These are phyloP conservation scores for Frieseomelitta varia DNA, from an alignment of 1,140 invertebrate species.

Conservation along the genomic window DNA sequence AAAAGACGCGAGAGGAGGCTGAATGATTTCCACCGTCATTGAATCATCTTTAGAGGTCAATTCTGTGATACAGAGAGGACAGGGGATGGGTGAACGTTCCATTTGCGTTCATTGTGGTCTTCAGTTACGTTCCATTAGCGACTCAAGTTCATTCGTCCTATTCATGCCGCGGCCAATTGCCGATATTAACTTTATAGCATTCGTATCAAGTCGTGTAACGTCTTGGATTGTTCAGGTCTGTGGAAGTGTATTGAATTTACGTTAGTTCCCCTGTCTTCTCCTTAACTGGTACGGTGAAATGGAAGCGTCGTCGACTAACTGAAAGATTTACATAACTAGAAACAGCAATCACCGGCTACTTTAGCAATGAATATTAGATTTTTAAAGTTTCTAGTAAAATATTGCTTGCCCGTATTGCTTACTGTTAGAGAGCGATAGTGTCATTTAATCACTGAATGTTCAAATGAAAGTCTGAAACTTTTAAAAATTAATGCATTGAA, in stretches of 20 bases:
- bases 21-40: background rate
- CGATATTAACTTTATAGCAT: slow-evolving; percentile 10
- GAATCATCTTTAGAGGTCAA: slow-evolving; percentile 7
- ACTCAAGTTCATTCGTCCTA: slow-evolving; percentile 29
- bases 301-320: background rate
- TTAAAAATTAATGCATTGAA: too few species aligned
- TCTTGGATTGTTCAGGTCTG: background rate
- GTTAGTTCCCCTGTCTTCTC: too few species aligned
- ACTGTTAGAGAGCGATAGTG: background rate
- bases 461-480: too few species aligned
- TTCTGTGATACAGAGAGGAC: background rate
- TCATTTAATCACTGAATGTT: background rate
- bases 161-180: slow-evolving; percentile 28
- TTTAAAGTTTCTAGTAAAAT: background rate
- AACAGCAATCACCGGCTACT: background rate
- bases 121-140: slow-evolving; percentile 40
- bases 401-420: background rate
- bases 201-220: background rate
- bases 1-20: background rate
- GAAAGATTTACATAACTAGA: background rate
- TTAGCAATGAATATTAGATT: background rate
- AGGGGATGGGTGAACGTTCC: slow-evolving; percentile 2
- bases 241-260: background rate
- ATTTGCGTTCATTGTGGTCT: slow-evolving; percentile 27
- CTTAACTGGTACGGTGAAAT: background rate